phyloP scores from a whole-genome alignment of 1,140 invertebrate species.

The Fopius arisanus region DNA sequence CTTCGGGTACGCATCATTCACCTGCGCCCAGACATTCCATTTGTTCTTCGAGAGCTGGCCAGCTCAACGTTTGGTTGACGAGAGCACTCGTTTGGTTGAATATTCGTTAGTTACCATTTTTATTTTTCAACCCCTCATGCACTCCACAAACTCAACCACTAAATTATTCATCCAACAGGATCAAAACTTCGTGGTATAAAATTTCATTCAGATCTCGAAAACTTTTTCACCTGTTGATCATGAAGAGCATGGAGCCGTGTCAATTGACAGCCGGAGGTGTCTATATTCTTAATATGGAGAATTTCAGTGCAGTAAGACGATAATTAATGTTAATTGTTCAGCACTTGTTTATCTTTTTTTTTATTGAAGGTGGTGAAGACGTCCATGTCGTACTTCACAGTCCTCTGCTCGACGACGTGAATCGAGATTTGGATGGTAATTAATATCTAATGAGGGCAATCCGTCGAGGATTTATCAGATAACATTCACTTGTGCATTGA shows the following conservation, averaged over 20 bases:
- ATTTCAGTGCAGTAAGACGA: conserved; percentile 41
- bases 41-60: conserved; percentile 42
- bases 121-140: too few species aligned
- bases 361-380: neutral
- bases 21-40: conserved; percentile 33
- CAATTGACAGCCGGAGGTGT: conserved; percentile 42
- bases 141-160: too few species aligned
- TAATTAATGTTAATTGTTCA: conserved; percentile 8
- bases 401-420: neutral
- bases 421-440: too few species aligned
- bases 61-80: conserved; percentile 38
- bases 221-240: conserved; percentile 37
- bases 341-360: neutral
- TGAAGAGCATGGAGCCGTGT: conserved; percentile 35
- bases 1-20: conserved; percentile 37
- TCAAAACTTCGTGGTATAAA: conserved; percentile 39
- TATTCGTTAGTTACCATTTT: conserved; percentile 41
- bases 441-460: too few species aligned
- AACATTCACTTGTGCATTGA: too few species aligned
- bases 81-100: conserved; percentile 34
- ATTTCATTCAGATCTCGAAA: conserved; percentile 36
- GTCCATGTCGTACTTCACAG: conserved; percentile 1
- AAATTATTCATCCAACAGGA: conserved; percentile 20
- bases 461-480: too few species aligned
- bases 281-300: conserved; percentile 43